phyloP scores from a whole-genome alignment of 1,140 invertebrate species.

The Tribolium madens region DNA sequence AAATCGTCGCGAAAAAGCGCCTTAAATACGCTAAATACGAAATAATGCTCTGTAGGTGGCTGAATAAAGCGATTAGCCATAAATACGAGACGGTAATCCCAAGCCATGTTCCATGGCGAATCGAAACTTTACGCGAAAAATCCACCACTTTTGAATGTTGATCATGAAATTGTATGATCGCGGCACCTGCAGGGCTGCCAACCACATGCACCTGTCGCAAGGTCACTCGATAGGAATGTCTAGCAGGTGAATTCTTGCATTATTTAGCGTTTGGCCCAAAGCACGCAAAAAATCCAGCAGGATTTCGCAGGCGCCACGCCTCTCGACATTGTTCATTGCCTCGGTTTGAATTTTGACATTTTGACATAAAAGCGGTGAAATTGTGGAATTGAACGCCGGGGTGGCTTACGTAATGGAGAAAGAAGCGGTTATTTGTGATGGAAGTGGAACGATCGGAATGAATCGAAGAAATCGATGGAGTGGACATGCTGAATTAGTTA shows the following conservation, averaged over 20 bases:
- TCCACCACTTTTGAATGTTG: not conserved
- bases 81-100: conserved; percentile 39
- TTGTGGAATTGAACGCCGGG: too few species aligned
- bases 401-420: too few species aligned
- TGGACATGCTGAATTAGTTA: not conserved
- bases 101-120: conserved; percentile 21
- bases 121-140: conserved; percentile 23
- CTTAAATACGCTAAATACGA: conserved; percentile 42
- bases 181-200: conserved; percentile 33
- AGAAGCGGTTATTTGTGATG: not conserved
- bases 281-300: not conserved
- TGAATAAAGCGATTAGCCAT: conserved; percentile 49
- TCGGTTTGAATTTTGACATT: not conserved
- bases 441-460: not conserved
- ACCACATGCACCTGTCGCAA: conserved; percentile 42
- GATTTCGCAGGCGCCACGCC: not conserved
- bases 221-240: conserved; percentile 42
- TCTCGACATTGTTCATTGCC: too few species aligned
- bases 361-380: not conserved
- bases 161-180: conserved; percentile 1
- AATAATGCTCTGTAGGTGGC: conserved; percentile 45
- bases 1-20: not conserved
- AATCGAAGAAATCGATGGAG: not conserved
- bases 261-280: conserved; percentile 10
- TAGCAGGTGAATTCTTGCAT: conserved; percentile 42